Conservation (phyloP, 2,797 vertebrate genomes). For the Dendrocincla tyrannina region DNA sequence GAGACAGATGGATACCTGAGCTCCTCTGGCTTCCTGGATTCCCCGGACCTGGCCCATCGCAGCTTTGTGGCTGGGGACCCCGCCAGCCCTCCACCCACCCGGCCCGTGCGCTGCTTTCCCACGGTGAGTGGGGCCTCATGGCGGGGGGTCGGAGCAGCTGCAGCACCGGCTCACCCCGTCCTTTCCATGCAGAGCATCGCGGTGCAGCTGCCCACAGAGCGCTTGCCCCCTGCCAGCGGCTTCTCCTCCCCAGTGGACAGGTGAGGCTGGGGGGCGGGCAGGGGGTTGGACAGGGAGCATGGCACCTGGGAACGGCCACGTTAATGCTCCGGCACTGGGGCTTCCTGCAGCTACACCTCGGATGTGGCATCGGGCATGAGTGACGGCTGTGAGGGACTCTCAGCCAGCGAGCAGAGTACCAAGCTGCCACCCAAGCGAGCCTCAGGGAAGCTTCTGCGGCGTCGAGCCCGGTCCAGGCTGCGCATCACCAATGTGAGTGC, state of each 20-base stretch:
- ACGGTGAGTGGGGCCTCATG: slow-evolving; percentile 77
- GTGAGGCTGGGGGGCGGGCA: background rate
- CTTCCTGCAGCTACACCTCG: slow-evolving; percentile 81
- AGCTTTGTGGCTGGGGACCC: slow-evolving; percentile 16
- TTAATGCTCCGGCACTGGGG: background rate
- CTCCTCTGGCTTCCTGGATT: slow-evolving; percentile 90
- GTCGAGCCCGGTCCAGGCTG: slow-evolving; percentile 87
- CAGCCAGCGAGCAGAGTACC: slow-evolving; percentile 71
- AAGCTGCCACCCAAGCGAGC: slow-evolving; percentile 70
- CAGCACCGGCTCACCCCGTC: background rate
- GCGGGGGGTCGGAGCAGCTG: accelerated
- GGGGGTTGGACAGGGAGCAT: background rate
- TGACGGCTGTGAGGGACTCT: slow-evolving; percentile 84
- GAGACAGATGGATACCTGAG: slow-evolving; percentile 94
- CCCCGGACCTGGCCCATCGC: slow-evolving; percentile 71
- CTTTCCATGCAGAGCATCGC: slow-evolving; percentile 84
- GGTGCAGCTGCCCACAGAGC: slow-evolving; percentile 78
- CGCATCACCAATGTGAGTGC: slow-evolving; percentile 84
- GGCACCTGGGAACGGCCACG: accelerated
- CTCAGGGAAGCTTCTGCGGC: slow-evolving; percentile 80
- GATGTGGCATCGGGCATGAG: slow-evolving; percentile 89
- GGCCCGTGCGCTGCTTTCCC: slow-evolving; percentile 80
- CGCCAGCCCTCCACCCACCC: slow-evolving; percentile 53
- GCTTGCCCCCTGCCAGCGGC: slow-evolving; percentile 75
- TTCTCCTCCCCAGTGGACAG: slow-evolving; percentile 91